Evolutionary conservation across 1,140 invertebrate genomes (phyloP).

Genomic region (Oppia nitens): DNA sequence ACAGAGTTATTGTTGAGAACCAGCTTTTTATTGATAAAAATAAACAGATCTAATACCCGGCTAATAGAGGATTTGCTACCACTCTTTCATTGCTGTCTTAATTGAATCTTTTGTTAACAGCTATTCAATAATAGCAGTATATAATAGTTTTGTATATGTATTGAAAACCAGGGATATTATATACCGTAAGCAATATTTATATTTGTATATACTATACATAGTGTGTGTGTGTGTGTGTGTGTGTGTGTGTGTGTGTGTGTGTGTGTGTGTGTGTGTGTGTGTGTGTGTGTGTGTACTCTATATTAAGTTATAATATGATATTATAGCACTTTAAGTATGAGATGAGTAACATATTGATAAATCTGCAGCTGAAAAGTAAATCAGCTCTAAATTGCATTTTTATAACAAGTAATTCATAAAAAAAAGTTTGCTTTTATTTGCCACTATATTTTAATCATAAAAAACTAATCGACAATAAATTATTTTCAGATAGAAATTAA

Average conservation of each 20-base stretch:
- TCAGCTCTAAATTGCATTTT: neutral
- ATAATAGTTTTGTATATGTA: neutral
- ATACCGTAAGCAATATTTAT: too few species aligned
- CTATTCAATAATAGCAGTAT: neutral
- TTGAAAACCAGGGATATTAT: too few species aligned
- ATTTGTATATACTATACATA: too few species aligned
- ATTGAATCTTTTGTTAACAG: neutral
- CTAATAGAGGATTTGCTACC: neutral
- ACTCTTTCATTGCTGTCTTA: neutral
- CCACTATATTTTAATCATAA: too few species aligned
- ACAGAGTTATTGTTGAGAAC: neutral
- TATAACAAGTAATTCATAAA: neutral
- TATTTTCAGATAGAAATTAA: too few species aligned
- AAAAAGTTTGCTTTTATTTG: neutral
- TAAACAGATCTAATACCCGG: neutral
- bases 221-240: too few species aligned
- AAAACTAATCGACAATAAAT: too few species aligned
- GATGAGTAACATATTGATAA: neutral
- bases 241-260: too few species aligned
- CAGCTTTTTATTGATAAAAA: neutral
- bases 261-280: too few species aligned
- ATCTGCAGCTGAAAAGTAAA: neutral
- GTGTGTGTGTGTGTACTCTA: too few species aligned
- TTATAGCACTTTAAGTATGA: neutral
- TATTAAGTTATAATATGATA: too few species aligned